Evolutionary conservation across 2,113 vertebrate genomes (phyloP), one percentile per base, ranked within the genome.

Genomic region (Opisthocomus hoazin): DNA sequence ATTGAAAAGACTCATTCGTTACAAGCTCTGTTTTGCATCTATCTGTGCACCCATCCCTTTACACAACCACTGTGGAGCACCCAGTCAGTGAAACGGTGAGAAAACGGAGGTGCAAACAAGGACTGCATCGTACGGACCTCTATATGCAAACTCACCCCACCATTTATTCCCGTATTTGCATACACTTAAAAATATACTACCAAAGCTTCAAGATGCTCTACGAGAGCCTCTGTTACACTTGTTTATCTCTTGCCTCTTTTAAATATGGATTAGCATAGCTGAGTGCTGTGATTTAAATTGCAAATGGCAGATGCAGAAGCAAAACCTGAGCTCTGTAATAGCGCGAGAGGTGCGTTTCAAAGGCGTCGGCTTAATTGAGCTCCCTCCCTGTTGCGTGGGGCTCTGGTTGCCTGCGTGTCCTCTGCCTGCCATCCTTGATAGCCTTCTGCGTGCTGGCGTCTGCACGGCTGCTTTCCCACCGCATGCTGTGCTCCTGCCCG

Each of bases 211-310:
- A 15, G 82, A 64, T 79, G n/a, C 82, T n/a, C 64, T 69, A 32
- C 0, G 16, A 79, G 19, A 93, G 48, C 26, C 63, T 89, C n/a
- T 15, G 1, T 43, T 80, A 53, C 15, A 3, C 83, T 95, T 88
- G 29, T 92, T 97, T 95, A 61, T 73, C 48, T 80, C 53, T 61
- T 53, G 14, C 43, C 39, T 96, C 27, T 91, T 79, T 65, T 46
- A 81, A 76, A 43, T 53, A 57, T 4, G 19, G 34, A 92, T 74
- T 93, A 94, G 45, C 83, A 51, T 79, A 84, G 26, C 76, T 15
- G 53, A 94, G 50, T 9, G 43, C 60, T 37, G 14, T 6, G 66
- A 89, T 95, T 95, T 96, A 34, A 81, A 83, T 94, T 96, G 87
- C 84, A 94, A 93, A 80, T 92, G 70, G 68, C 64, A 80, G 84